Conservation (phyloP, 2,797 vertebrate species). For the Esox masquinongy region DNA sequence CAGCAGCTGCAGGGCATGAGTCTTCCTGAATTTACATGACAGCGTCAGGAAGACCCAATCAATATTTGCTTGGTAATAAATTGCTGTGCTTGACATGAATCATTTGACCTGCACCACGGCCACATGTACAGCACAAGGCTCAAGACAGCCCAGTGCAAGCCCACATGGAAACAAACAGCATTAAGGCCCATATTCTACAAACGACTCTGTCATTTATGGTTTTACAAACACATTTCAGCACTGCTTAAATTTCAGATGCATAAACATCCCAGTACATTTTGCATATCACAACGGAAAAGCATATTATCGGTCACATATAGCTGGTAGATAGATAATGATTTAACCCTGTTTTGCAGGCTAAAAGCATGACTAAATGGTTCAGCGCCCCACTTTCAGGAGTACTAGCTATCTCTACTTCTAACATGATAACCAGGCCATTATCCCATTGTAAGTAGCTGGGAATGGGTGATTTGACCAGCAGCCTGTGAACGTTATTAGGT, state of each 20-base stretch:
- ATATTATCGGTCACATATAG: conserved; percentile 3
- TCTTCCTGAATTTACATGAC: conserved; percentile 68
- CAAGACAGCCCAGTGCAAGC: conserved; percentile 34
- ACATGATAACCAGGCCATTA: conserved; percentile 67
- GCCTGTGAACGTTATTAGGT: conserved; percentile 66
- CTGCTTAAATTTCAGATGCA: conserved; percentile 28
- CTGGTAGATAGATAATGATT: conserved; percentile 38
- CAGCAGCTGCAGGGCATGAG: conserved; percentile 51
- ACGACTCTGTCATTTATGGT: conserved; percentile 24
- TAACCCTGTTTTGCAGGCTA: conserved; percentile 18
- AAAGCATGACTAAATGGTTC: neutral
- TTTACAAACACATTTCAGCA: conserved; percentile 31
- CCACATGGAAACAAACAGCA: conserved; percentile 25
- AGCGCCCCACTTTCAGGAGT: conserved; percentile 29
- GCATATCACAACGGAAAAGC: conserved; percentile 1
- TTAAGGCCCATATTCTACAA: conserved; percentile 40
- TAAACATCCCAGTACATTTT: neutral
- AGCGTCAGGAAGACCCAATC: conserved; percentile 65
- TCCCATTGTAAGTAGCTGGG: conserved; percentile 50
- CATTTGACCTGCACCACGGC: conserved; percentile 58
- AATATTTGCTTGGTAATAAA: conserved; percentile 71
- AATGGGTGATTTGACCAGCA: conserved; percentile 71
- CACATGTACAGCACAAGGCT: conserved; percentile 43
- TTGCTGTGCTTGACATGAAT: conserved; percentile 68
- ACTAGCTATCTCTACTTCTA: conserved; percentile 53